These are phyloP conservation scores for Trichopria drosophilae DNA, from an alignment of 2,888 invertebrate species.

Conservation along the genomic window DNA sequence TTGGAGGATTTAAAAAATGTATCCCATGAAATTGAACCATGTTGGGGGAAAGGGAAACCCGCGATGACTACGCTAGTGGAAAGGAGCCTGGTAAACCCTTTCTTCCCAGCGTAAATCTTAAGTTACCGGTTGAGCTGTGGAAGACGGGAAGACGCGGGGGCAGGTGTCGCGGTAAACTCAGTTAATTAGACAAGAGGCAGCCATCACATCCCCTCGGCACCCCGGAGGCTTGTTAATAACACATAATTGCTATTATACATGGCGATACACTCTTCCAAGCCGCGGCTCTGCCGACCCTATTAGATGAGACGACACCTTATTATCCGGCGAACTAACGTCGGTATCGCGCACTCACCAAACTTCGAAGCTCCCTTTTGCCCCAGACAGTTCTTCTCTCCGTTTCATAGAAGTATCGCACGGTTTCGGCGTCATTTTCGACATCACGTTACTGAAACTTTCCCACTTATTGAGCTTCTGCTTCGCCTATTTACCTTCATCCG, in stretches of 20 bases:
- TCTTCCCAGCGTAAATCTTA: slow-evolving; percentile 54
- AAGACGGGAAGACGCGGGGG: slow-evolving; percentile 55
- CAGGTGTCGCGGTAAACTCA: slow-evolving; percentile 60
- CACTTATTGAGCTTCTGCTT: too few relatives aligned
- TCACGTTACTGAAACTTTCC: slow-evolving; percentile 25
- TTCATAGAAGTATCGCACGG: slow-evolving; percentile 20
- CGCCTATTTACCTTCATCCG: too few relatives aligned
- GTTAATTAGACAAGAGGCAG: slow-evolving; percentile 60
- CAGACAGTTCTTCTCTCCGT: slow-evolving; percentile 7
- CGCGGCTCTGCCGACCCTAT: slow-evolving; percentile 51
- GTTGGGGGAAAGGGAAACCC: neutral
- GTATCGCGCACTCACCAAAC: slow-evolving; percentile 41
- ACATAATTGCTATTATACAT: slow-evolving; percentile 60
- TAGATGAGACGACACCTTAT: slow-evolving; percentile 60
- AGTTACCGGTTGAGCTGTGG: slow-evolving; percentile 55
- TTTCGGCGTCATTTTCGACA: slow-evolving; percentile 20
- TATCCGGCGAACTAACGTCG: slow-evolving; percentile 51
- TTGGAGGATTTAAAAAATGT: too few relatives aligned
- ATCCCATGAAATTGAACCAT: too few relatives aligned
- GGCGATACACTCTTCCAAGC: slow-evolving; percentile 58
- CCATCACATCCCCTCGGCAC: slow-evolving; percentile 48
- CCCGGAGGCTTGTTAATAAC: slow-evolving; percentile 59
- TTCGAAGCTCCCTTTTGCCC: slow-evolving; percentile 27
- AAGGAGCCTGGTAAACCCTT: slow-evolving; percentile 25
- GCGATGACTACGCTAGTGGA: neutral